Conservation (phyloP, 2,888 invertebrate species). For the Nomada flava region DNA sequence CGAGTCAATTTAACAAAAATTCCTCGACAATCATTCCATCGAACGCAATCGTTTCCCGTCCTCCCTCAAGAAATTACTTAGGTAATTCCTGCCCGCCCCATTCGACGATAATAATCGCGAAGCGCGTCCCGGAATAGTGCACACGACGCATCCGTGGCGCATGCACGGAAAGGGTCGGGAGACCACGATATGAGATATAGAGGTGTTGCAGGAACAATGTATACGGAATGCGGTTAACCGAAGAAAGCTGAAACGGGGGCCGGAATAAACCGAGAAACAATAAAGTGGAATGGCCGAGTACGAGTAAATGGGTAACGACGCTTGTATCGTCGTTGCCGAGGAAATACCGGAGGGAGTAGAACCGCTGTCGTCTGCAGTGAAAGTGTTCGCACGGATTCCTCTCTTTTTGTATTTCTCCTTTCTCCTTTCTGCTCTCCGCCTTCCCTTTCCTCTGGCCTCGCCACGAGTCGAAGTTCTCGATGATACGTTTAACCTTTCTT, state of each 20-base stretch:
- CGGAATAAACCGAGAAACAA: conserved; percentile 68
- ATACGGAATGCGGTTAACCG: conserved; percentile 66
- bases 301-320: conserved; percentile 67
- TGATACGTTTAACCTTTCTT: conserved; percentile 71
- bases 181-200: conserved; percentile 58
- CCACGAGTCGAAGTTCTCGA: conserved; percentile 49
- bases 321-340: conserved; percentile 64
- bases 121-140: background rate
- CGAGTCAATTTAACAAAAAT: background rate
- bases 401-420: conserved; percentile 13
- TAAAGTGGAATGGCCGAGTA: conserved; percentile 62
- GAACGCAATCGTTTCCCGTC: background rate
- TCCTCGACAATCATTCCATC: background rate
- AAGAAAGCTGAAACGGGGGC: conserved; percentile 67
- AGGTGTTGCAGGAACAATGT: conserved; percentile 61
- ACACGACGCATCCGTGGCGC: background rate
- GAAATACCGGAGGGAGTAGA: conserved; percentile 56
- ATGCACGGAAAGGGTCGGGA: conserved; percentile 24
- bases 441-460: background rate
- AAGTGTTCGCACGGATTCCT: conserved; percentile 60
- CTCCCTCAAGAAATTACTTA: background rate
- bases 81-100: background rate
- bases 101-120: conserved; percentile 19
- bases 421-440: background rate
- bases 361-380: conserved; percentile 53